Base-by-base conservation (phyloP, 2,113 vertebrate species). In the Pachycephala philippinensis region DNA sequence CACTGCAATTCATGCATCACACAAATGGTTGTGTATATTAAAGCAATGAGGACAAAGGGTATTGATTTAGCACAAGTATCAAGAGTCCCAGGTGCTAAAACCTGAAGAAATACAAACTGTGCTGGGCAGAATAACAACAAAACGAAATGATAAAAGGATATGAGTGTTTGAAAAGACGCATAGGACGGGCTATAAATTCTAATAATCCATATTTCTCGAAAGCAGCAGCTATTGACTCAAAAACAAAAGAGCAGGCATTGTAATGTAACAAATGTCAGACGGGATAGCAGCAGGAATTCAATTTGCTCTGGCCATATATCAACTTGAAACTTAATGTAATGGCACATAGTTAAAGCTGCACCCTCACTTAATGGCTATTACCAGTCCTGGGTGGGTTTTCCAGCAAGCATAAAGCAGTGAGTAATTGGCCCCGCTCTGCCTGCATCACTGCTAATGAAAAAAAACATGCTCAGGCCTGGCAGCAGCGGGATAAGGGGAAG, bases 181-280 rank as follows among this genome's bases (percentile, higher is more conserved):
- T 71, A 87, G 94, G 96, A 97, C 78, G 74, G 91, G 93, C 97
- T 76, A 97, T 97, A 97, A 97, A 97, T 97, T 97, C 97, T 97
- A 97, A 97, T 97, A 97, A 97, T 97, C 97, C 97, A 97, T 97
- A 97, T 97, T 97, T 97, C 97, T 97, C 87, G 61, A 97, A 97
- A 97, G 97, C 96, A 95, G 91, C 91, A 93, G 96, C 97, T 95
- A 97, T 97, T 96, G 97, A 97, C 97, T 97, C 96, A 95, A 96
- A 97, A 97, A 97, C 97, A 97, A 97, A 97, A 96, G 96, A 97
- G 96, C 94, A 89, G 81, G 95, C 95, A 74, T 95, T 94, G 92
- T 96, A 95, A 97, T 95, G 96, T 96, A 97, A 97, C 97, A 96
- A 97, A 97, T 96, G 94, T 97, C 97, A 97, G 95, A 91, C 24